Conservation (phyloP, 2,888 invertebrate species). For the Phania funesta region DNA sequence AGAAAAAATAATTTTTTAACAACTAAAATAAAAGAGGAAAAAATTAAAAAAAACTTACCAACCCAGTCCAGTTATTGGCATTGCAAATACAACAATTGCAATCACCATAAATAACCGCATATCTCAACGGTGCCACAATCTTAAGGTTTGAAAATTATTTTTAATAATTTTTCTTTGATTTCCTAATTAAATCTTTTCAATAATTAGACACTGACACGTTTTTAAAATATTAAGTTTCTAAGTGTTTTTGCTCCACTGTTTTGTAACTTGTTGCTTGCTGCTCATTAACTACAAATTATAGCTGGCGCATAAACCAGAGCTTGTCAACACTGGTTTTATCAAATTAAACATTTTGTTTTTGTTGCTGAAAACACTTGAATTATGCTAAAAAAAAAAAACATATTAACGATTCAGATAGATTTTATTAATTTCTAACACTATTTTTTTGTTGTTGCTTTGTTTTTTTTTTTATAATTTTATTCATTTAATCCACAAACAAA, state of each 20-base stretch:
- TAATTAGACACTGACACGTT: background rate
- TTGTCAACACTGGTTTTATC: conserved; percentile 26
- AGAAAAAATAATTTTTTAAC: background rate
- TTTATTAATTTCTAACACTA: conserved; percentile 20
- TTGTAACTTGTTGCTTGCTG: background rate
- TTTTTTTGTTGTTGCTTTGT: conserved; percentile 27
- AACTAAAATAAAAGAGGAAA: background rate
- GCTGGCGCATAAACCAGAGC: background rate
- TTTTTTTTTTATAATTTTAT: too few relatives aligned
- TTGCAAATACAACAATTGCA: conserved; percentile 91
- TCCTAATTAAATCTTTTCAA: background rate
- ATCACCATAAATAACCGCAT: conserved; percentile 91
- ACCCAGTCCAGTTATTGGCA: conserved; percentile 93
- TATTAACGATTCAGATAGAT: conserved; percentile 15
- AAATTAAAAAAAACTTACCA: conserved; percentile 84
- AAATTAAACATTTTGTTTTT: conserved; percentile 43
- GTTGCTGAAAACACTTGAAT: background rate
- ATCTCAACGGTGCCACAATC: conserved; percentile 71
- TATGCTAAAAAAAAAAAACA: conserved; percentile 10
- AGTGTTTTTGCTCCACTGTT: conserved; percentile 3
- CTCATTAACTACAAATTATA: background rate
- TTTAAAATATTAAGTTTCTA: background rate
- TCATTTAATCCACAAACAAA: conserved; percentile 41
- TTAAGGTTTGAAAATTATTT: conserved; percentile 48
- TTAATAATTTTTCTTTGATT: background rate